Evolutionary conservation across 1,140 invertebrate genomes (phyloP).

Genomic region (Caenorhabditis briggsae): DNA sequence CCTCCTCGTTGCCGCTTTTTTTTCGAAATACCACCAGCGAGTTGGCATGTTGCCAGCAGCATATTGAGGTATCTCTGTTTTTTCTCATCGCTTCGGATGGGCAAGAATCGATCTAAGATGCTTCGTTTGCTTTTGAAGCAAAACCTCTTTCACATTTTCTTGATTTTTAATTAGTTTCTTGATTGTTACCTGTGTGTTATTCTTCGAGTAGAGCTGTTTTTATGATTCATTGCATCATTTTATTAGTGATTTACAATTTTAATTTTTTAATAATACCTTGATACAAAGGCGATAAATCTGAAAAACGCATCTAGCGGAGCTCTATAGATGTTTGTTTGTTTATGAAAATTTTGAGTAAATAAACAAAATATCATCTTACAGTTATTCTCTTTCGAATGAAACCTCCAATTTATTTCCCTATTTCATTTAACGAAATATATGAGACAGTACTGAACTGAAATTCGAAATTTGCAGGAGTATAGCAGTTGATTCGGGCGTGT

Average conservation of each 20-base stretch:
- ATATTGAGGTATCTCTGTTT: neutral
- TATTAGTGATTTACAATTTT: neutral
- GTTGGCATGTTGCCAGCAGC: slow-evolving; percentile 34
- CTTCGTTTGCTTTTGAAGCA: neutral
- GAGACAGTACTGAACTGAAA: too few relatives aligned
- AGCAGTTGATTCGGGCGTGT: neutral
- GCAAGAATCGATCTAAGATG: neutral
- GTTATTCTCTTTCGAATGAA: too few relatives aligned
- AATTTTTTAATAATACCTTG: too few relatives aligned
- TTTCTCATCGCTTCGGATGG: neutral
- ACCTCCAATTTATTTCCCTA: too few relatives aligned
- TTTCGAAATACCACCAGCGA: slow-evolving; percentile 36
- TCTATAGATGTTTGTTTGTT: neutral
- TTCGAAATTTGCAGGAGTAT: too few relatives aligned
- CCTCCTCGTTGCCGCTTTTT: slow-evolving; percentile 23
- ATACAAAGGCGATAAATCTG: too few relatives aligned
- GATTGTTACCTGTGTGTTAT: too few relatives aligned
- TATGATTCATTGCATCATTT: slow-evolving; percentile 19
- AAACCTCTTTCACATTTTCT: neutral
- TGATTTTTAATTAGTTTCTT: neutral
- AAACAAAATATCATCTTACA: neutral
- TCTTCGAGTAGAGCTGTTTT: neutral
- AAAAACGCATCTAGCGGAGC: too few relatives aligned
- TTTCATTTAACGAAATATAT: too few relatives aligned
- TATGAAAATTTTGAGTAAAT: neutral